Evolutionary conservation across 2,113 vertebrate species (phyloP).

Genomic region (Nannospalax galili): DNA sequence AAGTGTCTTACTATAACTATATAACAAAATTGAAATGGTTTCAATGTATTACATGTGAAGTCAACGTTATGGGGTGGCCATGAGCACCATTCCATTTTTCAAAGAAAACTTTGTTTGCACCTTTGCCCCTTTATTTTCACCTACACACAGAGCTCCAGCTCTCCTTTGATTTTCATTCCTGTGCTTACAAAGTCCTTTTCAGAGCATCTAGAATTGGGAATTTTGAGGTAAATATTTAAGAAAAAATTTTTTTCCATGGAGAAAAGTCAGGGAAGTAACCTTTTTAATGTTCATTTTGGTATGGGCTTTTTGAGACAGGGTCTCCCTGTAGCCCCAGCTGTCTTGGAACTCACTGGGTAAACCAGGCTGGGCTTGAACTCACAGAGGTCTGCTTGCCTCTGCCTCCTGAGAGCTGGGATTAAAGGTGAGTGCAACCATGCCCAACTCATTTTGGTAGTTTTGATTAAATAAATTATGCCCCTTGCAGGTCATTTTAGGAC

Average conservation of each 20-base stretch:
- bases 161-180: constrained; percentile 43
- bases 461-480: constrained; percentile 79
- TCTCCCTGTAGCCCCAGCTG: too few species aligned
- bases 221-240: constrained; percentile 33
- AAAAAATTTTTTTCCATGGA: not conserved
- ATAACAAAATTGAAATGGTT: not conserved
- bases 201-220: constrained; percentile 37
- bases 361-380: too few species aligned
- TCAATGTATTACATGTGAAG: constrained; percentile 23
- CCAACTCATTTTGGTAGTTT: not conserved
- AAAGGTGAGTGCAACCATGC: too few species aligned
- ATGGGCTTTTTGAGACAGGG: too few species aligned
- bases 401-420: too few species aligned
- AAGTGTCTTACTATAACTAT: not conserved
- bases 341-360: too few species aligned
- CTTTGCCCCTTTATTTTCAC: not conserved
- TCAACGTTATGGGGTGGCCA: not conserved
- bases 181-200: constrained; percentile 37
- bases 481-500: constrained; percentile 73
- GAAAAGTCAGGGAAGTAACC: not conserved
- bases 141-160: not conserved
- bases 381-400: too few species aligned
- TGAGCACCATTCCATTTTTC: not conserved
- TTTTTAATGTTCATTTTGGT: not conserved
- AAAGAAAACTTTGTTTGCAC: constrained; percentile 1